These are phyloP conservation scores for Columbina picui DNA, from an alignment of 2,113 vertebrate species.

Conservation along the genomic window DNA sequence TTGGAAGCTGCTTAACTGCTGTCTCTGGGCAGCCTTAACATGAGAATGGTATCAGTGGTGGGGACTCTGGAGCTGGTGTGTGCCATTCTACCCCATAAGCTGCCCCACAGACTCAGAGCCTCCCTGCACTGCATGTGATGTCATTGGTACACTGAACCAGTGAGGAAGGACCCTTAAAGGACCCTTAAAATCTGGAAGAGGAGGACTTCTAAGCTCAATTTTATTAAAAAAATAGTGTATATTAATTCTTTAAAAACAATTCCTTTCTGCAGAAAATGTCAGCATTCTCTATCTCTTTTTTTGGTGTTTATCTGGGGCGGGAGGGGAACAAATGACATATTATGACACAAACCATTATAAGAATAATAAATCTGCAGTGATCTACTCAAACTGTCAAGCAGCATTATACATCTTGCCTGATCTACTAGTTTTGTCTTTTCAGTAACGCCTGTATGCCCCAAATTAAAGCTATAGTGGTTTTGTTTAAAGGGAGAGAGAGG, in stretches of 20 bases:
- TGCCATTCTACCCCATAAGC: not conserved
- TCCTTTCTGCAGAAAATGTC: no score
- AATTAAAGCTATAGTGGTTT: not conserved
- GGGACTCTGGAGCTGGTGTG: no score
- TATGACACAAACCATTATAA: not conserved
- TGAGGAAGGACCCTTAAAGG: no score
- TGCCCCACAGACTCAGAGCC: not conserved
- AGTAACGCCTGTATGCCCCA: not conserved
- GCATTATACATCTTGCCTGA: not conserved
- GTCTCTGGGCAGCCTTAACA: not conserved
- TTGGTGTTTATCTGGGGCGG: not conserved
- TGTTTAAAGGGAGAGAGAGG: not conserved
- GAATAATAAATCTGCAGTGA: not conserved
- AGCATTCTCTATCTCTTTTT: not conserved
- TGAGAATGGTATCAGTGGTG: not conserved
- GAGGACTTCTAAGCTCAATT: no score
- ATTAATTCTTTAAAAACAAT: no score
- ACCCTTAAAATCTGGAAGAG: no score
- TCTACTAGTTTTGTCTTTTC: not conserved
- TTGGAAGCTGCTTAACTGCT: not conserved
- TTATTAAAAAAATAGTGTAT: no score
- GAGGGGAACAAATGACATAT: not conserved
- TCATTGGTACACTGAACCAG: not conserved
- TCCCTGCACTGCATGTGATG: rapidly evolving
- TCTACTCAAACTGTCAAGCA: not conserved